Base-by-base conservation (phyloP, 2,113 vertebrate genomes). In the Thinocorus orbignyianus region DNA sequence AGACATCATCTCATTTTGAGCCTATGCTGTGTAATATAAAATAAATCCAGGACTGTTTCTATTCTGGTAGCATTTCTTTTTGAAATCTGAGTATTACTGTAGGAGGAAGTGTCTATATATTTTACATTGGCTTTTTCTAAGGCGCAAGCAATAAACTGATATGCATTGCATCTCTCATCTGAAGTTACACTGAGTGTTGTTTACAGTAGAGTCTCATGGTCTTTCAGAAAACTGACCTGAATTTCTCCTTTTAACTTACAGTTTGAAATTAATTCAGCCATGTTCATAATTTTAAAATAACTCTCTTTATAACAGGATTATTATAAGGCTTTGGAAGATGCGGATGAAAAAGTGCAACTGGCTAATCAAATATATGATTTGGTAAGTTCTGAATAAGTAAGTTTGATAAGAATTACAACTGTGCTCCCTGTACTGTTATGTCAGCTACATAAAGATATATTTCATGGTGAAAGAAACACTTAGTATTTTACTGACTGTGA, bases 311-410 rank as follows among this genome's bases (percentile, higher is more conserved):
- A 86, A 95, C 91, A 99, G 99, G 99, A 99, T 97, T 99, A 99
- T 95, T 99, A 99, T 97, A 99, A 99, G 97, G 99, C 99, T 83
- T 97, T 99, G 97, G 99, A 99, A 97, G 99, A 99, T 94, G 99
- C 99, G 71, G 99, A 99, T 96, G 99, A 99, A 96, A 99, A 99
- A 86, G 99, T 99, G 30, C 99, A 99, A 42, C 98, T 99, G 98
- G 99, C 99, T 98, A 99, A 99, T 98, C 99, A 99, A 98, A 99
- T 99, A 87, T 99, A 99, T 97, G 99, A 99, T 89, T 98, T 99
- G 98, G 99, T 99, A 98, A 99, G 8, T 88, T 92, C 13, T 78
- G 33, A 78, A 48, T 6, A 5, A n/a, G n/a, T n/a, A n/a, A n/a
- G 68, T 92, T 80, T 90, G 23, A 9, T 79, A 57, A 88, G 19